Evolutionary conservation across 2,113 vertebrate genomes (phyloP).

Genomic region (Salvelinus sp.): DNA sequence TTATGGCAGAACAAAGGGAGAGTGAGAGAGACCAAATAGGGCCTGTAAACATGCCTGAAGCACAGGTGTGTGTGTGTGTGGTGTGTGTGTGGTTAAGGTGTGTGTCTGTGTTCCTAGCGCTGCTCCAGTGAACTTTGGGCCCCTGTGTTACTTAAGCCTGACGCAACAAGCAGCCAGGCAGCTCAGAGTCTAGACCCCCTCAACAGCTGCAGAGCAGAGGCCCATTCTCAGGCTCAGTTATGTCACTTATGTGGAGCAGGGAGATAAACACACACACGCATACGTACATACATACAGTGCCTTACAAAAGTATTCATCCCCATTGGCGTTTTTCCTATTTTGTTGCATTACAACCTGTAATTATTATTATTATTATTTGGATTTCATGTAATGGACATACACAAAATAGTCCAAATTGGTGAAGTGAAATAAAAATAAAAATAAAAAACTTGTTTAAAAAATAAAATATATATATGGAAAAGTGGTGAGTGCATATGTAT

Average conservation of each 20-base stretch:
- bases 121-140: conserved; percentile 59
- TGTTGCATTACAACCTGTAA: too few species aligned
- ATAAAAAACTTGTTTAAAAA: too few species aligned
- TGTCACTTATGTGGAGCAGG: conserved; percentile 42
- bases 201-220: conserved; percentile 49
- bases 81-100: conserved; percentile 15
- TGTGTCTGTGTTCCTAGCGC: conserved; percentile 48
- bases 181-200: conserved; percentile 23
- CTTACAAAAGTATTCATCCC: background rate
- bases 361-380: too few species aligned
- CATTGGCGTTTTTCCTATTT: too few species aligned
- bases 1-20: conserved; percentile 15
- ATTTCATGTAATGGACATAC: too few species aligned
- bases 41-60: conserved; percentile 43
- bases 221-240: conserved; percentile 51
- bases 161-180: conserved; percentile 42
- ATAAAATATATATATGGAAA: too few species aligned
- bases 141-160: conserved; percentile 64
- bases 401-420: too few species aligned
- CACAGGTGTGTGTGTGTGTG: conserved; percentile 5
- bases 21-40: conserved; percentile 45
- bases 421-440: too few species aligned
- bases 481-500: too few species aligned
- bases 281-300: background rate
- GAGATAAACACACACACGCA: background rate